Conservation (phyloP, 2,797 vertebrate genomes). For the Phalloptychus januarius region DNA sequence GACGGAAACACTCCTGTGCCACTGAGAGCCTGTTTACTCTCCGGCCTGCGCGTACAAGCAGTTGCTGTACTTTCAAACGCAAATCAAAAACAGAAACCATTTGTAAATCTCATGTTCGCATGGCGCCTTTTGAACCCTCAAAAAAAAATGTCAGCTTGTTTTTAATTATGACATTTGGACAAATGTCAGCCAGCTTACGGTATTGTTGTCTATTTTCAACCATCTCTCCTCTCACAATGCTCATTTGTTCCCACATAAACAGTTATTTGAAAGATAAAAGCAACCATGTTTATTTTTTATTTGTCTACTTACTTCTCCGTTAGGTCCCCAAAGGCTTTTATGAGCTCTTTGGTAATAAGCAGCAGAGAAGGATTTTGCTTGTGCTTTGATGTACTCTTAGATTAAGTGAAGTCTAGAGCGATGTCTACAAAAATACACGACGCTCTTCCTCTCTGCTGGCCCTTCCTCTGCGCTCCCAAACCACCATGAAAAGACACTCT, state of each 20-base stretch:
- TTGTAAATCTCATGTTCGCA: slow-evolving; percentile 69
- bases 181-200: slow-evolving; percentile 23
- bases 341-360: slow-evolving; percentile 83
- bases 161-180: slow-evolving; percentile 50
- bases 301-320: slow-evolving; percentile 68
- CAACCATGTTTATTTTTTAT: slow-evolving; percentile 85
- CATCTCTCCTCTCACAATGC: slow-evolving; percentile 63
- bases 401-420: slow-evolving; percentile 80
- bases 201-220: slow-evolving; percentile 55
- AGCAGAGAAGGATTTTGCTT: slow-evolving; percentile 79
- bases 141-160: slow-evolving; percentile 36
- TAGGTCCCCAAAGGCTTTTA: slow-evolving; percentile 79
- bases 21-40: slow-evolving; percentile 72
- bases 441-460: slow-evolving; percentile 70
- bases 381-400: slow-evolving; percentile 85
- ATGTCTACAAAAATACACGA: slow-evolving; percentile 82
- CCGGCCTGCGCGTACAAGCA: slow-evolving; percentile 47
- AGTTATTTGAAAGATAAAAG: slow-evolving; percentile 85
- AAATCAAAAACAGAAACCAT: slow-evolving; percentile 72
- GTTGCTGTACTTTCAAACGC: slow-evolving; percentile 67
- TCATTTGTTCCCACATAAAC: slow-evolving; percentile 83
- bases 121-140: slow-evolving; percentile 46
- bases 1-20: slow-evolving; percentile 68
- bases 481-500: slow-evolving; percentile 70
- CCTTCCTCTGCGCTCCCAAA: slow-evolving; percentile 75